phyloP scores from a whole-genome alignment of 1,140 invertebrate genomes.

The Caenorhabditis brenneri region DNA sequence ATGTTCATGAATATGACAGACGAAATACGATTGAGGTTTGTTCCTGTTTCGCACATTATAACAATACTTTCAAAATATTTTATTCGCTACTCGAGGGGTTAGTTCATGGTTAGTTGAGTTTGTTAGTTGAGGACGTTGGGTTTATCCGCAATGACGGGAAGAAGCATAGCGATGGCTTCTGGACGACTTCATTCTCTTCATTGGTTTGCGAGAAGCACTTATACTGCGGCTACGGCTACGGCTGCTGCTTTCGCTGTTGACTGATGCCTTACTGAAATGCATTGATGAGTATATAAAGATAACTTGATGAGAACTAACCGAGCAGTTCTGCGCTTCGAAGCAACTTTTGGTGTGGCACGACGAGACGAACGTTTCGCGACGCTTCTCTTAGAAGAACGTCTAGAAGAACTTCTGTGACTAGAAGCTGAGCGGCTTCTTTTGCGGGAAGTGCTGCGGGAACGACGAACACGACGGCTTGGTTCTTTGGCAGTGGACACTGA shows the following conservation, averaged over 20 bases:
- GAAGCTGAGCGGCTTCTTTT: neutral
- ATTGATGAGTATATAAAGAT: neutral
- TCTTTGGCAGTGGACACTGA: neutral
- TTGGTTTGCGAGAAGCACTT: neutral
- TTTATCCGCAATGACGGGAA: neutral
- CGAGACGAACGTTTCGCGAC: neutral
- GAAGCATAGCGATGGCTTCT: too few species aligned
- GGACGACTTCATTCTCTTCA: neutral
- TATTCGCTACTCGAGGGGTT: too few species aligned
- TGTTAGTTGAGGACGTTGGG: neutral
- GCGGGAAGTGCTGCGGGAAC: neutral
- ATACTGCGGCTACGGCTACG: neutral
- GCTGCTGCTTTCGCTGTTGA: neutral
- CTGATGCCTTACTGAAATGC: neutral
- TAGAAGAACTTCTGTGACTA: neutral
- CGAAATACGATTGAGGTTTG: conserved; percentile 5
- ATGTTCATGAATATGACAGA: conserved; percentile 36
- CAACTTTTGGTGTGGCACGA: neutral
- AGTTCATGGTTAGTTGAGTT: neutral
- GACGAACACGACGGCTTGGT: neutral
- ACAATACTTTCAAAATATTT: too few species aligned
- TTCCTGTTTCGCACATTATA: too few species aligned
- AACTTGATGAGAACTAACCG: neutral
- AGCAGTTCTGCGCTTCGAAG: neutral
- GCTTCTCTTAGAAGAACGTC: neutral